Percentiles rank a stretch among this genome's conserved stretches.
Evolutionary conservation across 1,140 invertebrate species (phyloP).

Genomic region (Micrasema longulum): DNA sequence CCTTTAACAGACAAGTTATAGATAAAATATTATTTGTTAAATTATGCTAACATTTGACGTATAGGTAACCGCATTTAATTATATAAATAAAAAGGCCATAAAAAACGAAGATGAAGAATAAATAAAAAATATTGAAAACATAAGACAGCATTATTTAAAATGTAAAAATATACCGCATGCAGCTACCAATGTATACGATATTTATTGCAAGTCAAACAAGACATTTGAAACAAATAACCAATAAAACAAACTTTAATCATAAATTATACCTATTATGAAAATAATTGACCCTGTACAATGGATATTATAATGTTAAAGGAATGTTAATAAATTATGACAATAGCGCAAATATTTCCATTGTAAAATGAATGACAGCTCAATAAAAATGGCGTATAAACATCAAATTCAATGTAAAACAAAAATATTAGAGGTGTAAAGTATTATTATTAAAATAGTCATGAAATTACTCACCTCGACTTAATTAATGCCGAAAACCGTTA

Average conservation of each 20-base stretch:
- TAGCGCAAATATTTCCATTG: background rate
- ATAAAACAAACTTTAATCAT: background rate
- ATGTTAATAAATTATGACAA: too few species aligned
- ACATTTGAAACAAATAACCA: background rate
- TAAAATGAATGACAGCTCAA: constrained; percentile 41
- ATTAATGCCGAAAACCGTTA: background rate
- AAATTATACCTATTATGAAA: background rate
- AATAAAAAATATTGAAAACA: constrained; percentile 5
- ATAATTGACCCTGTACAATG: too few species aligned
- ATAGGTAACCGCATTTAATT: too few species aligned
- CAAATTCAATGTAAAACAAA: constrained; percentile 6
- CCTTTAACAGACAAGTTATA: too few species aligned
- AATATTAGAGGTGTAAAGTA: background rate
- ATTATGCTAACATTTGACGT: too few species aligned
- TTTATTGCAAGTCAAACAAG: too few species aligned
- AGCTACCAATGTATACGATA: too few species aligned
- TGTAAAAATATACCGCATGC: too few species aligned
- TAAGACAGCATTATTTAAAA: background rate
- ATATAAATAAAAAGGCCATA: too few species aligned
- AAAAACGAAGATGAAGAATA: background rate
- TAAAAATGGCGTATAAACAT: constrained; percentile 49
- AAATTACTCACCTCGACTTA: constrained; percentile 1
- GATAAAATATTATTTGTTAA: too few species aligned
- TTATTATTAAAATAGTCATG: background rate
- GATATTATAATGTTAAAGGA: too few species aligned